Evolutionary conservation across 1,140 invertebrate species (phyloP), one percentile per base, ranked within the genome.

Genomic region (Paracyclopina nana): DNA sequence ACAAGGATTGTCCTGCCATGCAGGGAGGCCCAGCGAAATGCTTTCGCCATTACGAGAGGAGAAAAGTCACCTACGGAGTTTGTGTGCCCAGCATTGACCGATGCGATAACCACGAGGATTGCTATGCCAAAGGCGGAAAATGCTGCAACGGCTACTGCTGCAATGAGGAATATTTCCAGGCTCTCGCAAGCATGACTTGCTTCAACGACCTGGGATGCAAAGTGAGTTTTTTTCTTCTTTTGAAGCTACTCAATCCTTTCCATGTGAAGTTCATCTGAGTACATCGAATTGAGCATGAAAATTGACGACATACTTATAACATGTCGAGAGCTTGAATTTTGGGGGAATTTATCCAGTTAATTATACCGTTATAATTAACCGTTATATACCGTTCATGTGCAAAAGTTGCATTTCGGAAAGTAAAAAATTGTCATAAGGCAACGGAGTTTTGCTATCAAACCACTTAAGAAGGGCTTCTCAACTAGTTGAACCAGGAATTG

Each of bases 91-190:
- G 14, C 45, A 27, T 29, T 22, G 45, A 24, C 14, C 11, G 30
- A 30, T 48, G 45, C 28, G 12, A 26, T 5, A 3, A 22, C 22
- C 45, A 48, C 16, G 45, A 48, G 9, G 45, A 48, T 16, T 48
- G 45, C 30, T 24, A 27, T 11, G 34, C n/a, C 34, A 3, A 16
- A n/a, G 16, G n/a, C 4, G 27, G 45, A 14, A 48, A 48, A 27
- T 48, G 45, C n/a, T 48, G 45, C 28, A 48, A 48, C 30, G 45
- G 45, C n/a, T 26, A 29, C 27, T 48, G 45, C 24, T 48, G 45
- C 18, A 27, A 48, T 48, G 45, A 27, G 16, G 45, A 24, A 11
- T 48, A 48, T 31, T 48, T 48, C 16, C 24, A 48, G 9, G 45
- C 3, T 6, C 25, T 48, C 4, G 30, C 16, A 29, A 22, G 25